These are phyloP conservation scores for Yponomeuta sedellus DNA, from an alignment of 2,888 invertebrate genomes.

Conservation along the genomic window DNA sequence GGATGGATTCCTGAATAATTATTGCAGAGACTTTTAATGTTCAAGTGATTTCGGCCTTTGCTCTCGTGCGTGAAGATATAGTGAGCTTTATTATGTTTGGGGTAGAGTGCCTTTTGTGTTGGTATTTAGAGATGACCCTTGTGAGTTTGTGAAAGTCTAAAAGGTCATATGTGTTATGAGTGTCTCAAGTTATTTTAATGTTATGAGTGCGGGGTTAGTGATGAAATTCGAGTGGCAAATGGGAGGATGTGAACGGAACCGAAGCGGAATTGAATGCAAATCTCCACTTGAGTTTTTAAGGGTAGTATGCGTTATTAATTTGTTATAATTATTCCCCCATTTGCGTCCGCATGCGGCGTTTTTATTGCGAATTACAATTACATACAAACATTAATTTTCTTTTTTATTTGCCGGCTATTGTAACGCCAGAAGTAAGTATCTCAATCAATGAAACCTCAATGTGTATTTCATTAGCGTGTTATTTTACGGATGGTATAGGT, in stretches of 20 bases:
- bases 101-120: not conserved
- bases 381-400: slow-evolving; percentile 74
- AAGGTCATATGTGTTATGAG: slow-evolving; percentile 33
- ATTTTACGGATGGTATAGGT: too few relatives aligned
- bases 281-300: slow-evolving; percentile 72
- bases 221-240: slow-evolving; percentile 28
- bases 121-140: slow-evolving; percentile 57
- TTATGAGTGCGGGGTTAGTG: slow-evolving; percentile 22
- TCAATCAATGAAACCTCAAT: too few relatives aligned
- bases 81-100: slow-evolving; percentile 29
- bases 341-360: slow-evolving; percentile 73
- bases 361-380: slow-evolving; percentile 69
- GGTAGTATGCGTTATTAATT: slow-evolving; percentile 74
- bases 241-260: slow-evolving; percentile 53
- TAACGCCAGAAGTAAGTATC: not conserved
- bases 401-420: slow-evolving; percentile 33
- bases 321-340: slow-evolving; percentile 73
- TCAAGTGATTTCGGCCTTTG: slow-evolving; percentile 60
- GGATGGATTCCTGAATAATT: slow-evolving; percentile 77
- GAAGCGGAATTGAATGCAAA: slow-evolving; percentile 70
- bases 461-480: too few relatives aligned
- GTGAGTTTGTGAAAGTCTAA: slow-evolving; percentile 30
- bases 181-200: slow-evolving; percentile 23
- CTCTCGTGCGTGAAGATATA: slow-evolving; percentile 26
- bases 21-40: slow-evolving; percentile 77